These are phyloP conservation scores for Simalia tracyae DNA, from an alignment of 2,797 vertebrate species.

Conservation along the genomic window DNA sequence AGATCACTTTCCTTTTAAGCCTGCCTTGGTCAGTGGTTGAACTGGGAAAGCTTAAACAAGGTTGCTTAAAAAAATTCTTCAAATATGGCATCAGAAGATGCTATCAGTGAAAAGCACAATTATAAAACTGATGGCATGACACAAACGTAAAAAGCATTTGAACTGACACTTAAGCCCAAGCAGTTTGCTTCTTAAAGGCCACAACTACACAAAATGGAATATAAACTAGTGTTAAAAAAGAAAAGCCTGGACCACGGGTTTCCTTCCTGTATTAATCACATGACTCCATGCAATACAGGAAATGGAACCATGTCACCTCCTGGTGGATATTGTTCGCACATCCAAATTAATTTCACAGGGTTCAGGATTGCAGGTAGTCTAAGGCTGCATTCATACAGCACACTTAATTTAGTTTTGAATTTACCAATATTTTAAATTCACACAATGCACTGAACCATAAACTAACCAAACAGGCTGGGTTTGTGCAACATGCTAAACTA, in stretches of 20 bases:
- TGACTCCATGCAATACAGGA: not conserved
- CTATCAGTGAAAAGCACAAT: constrained; percentile 8
- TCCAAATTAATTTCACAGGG: not conserved
- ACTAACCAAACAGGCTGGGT: not conserved
- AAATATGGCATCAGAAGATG: constrained; percentile 11
- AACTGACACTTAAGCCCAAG: not conserved
- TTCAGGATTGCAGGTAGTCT: not conserved
- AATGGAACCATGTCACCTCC: not conserved
- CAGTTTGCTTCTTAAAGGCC: not conserved
- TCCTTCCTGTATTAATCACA: not conserved
- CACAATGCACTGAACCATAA: not conserved
- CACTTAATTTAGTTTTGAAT: not conserved
- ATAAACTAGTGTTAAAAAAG: not conserved
- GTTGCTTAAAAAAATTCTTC: constrained; percentile 25
- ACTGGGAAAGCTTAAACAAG: not conserved
- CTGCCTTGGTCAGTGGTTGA: constrained; percentile 35
- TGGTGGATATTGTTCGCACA: not conserved
- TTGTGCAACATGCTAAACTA: not conserved
- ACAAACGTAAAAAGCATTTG: not conserved
- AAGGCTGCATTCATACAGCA: not conserved
- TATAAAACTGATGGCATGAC: not conserved
- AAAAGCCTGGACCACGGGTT: not conserved
- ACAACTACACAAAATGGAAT: not conserved
- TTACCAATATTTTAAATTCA: not conserved
- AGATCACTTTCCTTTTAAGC: not conserved